Percentiles rank a stretch among this genome's conserved stretches.
These are phyloP conservation scores for Elgaria multicarinata DNA, from an alignment of 2,113 vertebrate genomes.

Conservation along the genomic window DNA sequence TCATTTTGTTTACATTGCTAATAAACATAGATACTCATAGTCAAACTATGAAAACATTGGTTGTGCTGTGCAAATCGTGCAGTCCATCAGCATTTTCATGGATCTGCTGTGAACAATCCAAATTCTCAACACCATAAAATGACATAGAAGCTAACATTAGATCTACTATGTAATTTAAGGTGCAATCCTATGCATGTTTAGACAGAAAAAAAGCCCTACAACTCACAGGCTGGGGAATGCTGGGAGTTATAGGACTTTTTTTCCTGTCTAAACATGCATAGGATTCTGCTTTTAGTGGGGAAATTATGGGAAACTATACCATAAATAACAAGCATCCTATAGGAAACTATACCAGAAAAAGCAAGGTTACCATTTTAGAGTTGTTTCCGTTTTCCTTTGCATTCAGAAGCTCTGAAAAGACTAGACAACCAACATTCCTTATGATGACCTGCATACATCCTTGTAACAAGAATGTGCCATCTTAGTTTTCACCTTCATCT, in stretches of 20 bases:
- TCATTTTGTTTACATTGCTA: neutral
- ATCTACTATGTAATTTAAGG: neutral
- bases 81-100: neutral
- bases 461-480: slow-evolving; percentile 25
- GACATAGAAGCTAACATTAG: neutral
- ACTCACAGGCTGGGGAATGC: too few relatives aligned
- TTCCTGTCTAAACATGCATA: too few relatives aligned
- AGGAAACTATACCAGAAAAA: neutral
- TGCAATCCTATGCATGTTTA: too few relatives aligned
- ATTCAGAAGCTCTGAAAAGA: neutral
- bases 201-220: too few relatives aligned
- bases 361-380: neutral
- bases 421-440: slow-evolving; percentile 34
- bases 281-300: neutral
- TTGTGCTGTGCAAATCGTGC: neutral
- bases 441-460: slow-evolving; percentile 11
- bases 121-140: neutral
- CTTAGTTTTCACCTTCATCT: slow-evolving; percentile 35
- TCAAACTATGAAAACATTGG: neutral
- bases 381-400: neutral
- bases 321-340: too few relatives aligned
- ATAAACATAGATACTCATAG: neutral
- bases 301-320: neutral
- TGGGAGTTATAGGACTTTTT: too few relatives aligned
- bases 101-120: neutral